phyloP scores from a whole-genome alignment of 1,140 invertebrate species.

The Drosophila virilis region DNA sequence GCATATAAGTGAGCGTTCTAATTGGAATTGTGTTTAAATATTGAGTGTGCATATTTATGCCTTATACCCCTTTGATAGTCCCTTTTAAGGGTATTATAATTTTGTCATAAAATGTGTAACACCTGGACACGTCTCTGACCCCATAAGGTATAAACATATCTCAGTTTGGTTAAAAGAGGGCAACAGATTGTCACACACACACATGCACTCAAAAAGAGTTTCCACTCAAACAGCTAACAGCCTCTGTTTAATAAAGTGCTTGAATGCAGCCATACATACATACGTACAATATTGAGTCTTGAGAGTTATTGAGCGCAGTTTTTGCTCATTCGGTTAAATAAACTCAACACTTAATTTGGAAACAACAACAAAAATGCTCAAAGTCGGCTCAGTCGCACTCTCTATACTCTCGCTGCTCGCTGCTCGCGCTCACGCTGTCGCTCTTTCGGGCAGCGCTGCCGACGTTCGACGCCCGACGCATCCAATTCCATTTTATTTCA shows the following conservation, averaged over 20 bases:
- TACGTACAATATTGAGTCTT: too few species aligned
- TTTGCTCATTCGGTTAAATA: not conserved
- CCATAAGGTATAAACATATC: too few species aligned
- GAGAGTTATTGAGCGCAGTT: not conserved
- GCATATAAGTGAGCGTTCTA: too few species aligned
- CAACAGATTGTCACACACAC: too few species aligned
- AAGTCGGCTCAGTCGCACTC: constrained; percentile 4
- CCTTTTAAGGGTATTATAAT: too few species aligned
- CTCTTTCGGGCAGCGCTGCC: constrained; percentile 4
- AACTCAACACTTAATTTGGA: not conserved
- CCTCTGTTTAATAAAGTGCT: not conserved
- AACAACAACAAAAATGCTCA: not conserved
- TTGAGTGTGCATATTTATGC: too few species aligned
- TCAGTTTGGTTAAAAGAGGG: too few species aligned
- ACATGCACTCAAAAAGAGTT: too few species aligned
- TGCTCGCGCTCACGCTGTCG: not conserved
- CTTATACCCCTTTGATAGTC: too few species aligned
- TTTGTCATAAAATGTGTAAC: too few species aligned
- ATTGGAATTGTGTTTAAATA: too few species aligned
- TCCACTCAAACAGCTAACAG: not conserved
- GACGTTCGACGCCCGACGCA: not conserved
- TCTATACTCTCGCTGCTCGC: not conserved
- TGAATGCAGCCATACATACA: not conserved
- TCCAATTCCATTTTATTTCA: constrained; percentile 22
- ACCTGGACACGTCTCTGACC: too few species aligned